Percentiles rank a stretch among this genome's conserved stretches.
Evolutionary conservation across 2,797 vertebrate species (phyloP).

Genomic region (Emydoidea blandingii): DNA sequence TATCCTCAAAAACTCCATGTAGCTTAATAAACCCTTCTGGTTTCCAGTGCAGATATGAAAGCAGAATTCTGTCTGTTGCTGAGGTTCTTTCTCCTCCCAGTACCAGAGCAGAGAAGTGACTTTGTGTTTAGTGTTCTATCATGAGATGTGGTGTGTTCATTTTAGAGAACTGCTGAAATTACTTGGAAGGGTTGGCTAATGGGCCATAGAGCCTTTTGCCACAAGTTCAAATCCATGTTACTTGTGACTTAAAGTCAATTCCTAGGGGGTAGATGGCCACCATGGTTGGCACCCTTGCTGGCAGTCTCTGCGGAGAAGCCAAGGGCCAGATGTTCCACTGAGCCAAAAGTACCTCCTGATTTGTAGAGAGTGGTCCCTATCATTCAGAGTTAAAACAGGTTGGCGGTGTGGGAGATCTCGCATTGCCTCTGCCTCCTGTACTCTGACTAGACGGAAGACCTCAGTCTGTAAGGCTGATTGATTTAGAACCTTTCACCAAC

Average conservation of each 20-base stretch:
- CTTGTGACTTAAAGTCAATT: not conserved
- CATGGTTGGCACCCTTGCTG: not conserved
- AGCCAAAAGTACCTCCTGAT: not conserved
- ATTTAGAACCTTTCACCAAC: not conserved
- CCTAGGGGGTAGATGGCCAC: not conserved
- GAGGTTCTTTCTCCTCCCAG: not conserved
- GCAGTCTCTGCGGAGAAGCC: not conserved
- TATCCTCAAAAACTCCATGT: not conserved
- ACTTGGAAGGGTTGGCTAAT: not conserved
- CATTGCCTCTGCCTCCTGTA: not conserved
- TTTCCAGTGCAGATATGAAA: not conserved
- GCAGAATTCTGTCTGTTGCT: not conserved
- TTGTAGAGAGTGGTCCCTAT: not conserved
- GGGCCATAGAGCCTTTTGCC: not conserved
- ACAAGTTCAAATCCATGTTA: not conserved
- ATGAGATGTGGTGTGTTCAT: not conserved
- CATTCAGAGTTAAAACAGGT: not conserved
- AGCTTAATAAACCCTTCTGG: not conserved
- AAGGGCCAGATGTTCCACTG: not conserved
- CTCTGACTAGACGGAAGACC: not conserved
- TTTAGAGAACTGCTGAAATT: not conserved
- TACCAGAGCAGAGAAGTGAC: not conserved
- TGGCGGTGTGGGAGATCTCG: not conserved
- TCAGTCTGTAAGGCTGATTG: not conserved
- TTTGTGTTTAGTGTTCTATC: not conserved